Conservation (phyloP, 2,113 vertebrate genomes). For the Salvelinus alpinus region DNA sequence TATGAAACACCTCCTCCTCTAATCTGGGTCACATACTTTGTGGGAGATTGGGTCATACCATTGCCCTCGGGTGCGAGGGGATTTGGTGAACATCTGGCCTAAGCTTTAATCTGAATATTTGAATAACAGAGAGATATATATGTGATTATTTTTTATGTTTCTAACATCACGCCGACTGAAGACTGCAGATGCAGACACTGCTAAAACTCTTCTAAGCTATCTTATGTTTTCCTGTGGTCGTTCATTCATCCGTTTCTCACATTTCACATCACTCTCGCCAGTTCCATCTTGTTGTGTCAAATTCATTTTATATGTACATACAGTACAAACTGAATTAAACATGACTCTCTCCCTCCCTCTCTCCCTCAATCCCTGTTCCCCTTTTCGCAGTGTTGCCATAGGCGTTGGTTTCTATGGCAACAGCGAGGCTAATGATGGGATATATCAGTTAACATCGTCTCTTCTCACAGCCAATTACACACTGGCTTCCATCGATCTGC, state of each 20-base stretch:
- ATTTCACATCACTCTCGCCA: slow-evolving; percentile 33
- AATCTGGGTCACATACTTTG: slow-evolving; percentile 79
- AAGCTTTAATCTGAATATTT: slow-evolving; percentile 71
- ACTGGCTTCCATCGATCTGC: slow-evolving; percentile 83
- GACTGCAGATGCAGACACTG: slow-evolving; percentile 17
- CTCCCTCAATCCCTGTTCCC: slow-evolving; percentile 23
- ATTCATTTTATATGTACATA: slow-evolving; percentile 65
- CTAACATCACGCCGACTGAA: slow-evolving; percentile 28
- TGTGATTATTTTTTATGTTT: slow-evolving; percentile 39
- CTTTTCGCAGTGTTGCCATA: slow-evolving; percentile 81
- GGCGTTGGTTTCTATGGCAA: slow-evolving; percentile 96
- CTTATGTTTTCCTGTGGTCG: slow-evolving; percentile 32
- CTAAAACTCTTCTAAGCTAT: slow-evolving; percentile 28
- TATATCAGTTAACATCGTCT: slow-evolving; percentile 90
- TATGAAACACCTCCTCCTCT: slow-evolving; percentile 27
- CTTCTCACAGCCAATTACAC: slow-evolving; percentile 91
- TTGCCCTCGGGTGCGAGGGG: slow-evolving; percentile 62
- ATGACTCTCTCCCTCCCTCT: slow-evolving; percentile 26
- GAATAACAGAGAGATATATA: slow-evolving; percentile 63
- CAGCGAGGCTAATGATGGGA: slow-evolving; percentile 92
- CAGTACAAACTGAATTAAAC: slow-evolving; percentile 63
- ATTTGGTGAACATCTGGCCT: slow-evolving; percentile 71
- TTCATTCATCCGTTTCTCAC: slow-evolving; percentile 36
- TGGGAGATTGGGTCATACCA: slow-evolving; percentile 74
- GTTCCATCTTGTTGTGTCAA: slow-evolving; percentile 48